These are phyloP conservation scores for Megalops cyprinoides DNA, from an alignment of 2,797 vertebrate species.

Conservation along the genomic window DNA sequence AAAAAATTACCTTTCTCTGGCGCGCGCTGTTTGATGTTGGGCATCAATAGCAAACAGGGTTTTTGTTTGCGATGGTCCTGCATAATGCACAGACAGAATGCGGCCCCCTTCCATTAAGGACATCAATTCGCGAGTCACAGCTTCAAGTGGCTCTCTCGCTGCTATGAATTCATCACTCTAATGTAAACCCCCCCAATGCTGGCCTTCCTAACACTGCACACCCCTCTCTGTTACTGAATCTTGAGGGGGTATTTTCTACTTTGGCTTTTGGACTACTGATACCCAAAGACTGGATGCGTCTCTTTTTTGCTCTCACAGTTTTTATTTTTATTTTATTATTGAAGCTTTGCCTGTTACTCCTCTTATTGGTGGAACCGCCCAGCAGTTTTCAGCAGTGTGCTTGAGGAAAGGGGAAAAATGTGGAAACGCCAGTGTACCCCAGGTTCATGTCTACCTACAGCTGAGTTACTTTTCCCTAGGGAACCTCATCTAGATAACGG, in stretches of 20 bases:
- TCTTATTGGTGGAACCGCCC: too few species aligned
- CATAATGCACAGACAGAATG: constrained; percentile 19
- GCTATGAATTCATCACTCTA: constrained; percentile 8
- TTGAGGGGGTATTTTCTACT: neutral
- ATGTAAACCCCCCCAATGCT: neutral
- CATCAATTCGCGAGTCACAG: constrained; percentile 11
- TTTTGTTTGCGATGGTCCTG: constrained; percentile 28
- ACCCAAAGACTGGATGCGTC: too few species aligned
- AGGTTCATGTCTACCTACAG: too few species aligned
- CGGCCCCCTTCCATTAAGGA: constrained; percentile 30
- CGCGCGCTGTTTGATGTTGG: constrained; percentile 12
- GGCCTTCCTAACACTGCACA: neutral
- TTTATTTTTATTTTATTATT: too few species aligned
- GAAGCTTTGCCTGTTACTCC: too few species aligned
- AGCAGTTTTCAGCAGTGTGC: too few species aligned
- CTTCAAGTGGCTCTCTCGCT: constrained; percentile 11
- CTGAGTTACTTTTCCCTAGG: too few species aligned
- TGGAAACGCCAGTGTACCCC: too few species aligned
- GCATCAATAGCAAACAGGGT: constrained; percentile 20
- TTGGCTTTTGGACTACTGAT: too few species aligned
- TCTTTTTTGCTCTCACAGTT: too few species aligned
- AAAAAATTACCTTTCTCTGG: constrained; percentile 30
- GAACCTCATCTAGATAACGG: too few species aligned
- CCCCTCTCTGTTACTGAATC: neutral
- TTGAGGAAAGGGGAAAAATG: too few species aligned